These are phyloP conservation scores for Lepilemur ruficaudatus DNA, from an alignment of 2,797 vertebrate species.

Conservation along the genomic window DNA sequence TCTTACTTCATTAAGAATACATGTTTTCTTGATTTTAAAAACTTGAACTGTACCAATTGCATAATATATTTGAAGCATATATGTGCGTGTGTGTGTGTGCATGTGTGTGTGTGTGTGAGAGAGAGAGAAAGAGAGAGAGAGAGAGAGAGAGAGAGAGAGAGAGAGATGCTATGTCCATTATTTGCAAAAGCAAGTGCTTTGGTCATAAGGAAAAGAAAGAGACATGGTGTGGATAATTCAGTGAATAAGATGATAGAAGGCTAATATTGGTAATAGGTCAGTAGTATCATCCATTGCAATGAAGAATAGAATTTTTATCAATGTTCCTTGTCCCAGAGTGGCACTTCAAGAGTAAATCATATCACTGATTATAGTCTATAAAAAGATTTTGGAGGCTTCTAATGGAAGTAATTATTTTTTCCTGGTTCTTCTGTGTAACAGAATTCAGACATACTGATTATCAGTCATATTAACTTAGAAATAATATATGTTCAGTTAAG, in stretches of 20 bases:
- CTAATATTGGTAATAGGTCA: neutral
- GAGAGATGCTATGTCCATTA: neutral
- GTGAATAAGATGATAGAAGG: neutral
- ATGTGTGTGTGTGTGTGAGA: too few species aligned
- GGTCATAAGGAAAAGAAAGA: neutral
- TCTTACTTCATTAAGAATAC: neutral
- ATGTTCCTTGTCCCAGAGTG: slow-evolving; percentile 58
- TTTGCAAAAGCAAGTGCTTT: neutral
- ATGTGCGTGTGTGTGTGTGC: accelerated
- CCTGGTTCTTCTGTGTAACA: slow-evolving; percentile 70
- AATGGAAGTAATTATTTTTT: slow-evolving; percentile 75
- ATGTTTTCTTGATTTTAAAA: neutral
- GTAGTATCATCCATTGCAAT: slow-evolving; percentile 36
- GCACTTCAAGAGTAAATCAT: slow-evolving; percentile 70
- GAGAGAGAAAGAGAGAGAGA: neutral
- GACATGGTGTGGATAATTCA: neutral
- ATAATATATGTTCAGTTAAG: slow-evolving; percentile 78
- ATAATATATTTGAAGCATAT: neutral
- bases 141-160: neutral
- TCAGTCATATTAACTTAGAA: slow-evolving; percentile 80
- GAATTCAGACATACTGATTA: slow-evolving; percentile 76
- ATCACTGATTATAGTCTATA: slow-evolving; percentile 70
- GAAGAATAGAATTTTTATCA: slow-evolving; percentile 69
- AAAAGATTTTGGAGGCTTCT: slow-evolving; percentile 74
- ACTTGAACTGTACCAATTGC: neutral